These are phyloP conservation scores for Suricata suricatta DNA, from an alignment of 2,113 vertebrate genomes.

Conservation along the genomic window DNA sequence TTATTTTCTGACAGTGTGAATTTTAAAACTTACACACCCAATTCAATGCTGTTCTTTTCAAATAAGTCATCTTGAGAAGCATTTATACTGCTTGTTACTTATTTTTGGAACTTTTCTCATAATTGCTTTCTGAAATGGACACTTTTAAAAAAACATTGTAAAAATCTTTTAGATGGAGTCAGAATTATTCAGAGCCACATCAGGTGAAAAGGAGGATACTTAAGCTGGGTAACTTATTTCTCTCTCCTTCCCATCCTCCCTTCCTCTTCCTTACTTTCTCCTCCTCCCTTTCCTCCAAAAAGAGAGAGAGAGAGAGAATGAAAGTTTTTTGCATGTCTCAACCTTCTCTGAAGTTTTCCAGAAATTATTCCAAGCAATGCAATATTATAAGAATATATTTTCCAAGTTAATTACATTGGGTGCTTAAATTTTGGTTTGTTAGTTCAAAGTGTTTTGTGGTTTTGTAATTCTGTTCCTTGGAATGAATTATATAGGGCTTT, in stretches of 20 bases:
- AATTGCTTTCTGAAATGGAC: constrained; percentile 52
- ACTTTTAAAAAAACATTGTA: constrained; percentile 24
- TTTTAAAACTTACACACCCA: neutral
- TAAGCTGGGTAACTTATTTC: neutral
- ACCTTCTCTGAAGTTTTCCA: constrained; percentile 17
- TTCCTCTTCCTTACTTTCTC: neutral
- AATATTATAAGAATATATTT: neutral
- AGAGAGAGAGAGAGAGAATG: neutral
- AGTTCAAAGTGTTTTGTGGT: constrained; percentile 24
- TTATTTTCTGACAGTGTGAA: constrained; percentile 26
- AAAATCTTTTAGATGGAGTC: constrained; percentile 45
- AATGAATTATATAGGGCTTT: neutral
- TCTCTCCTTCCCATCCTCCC: neutral
- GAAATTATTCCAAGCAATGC: constrained; percentile 34
- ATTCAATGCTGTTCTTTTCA: neutral
- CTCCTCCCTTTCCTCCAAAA: neutral
- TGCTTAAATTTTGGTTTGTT: constrained; percentile 11
- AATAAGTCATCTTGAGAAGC: neutral
- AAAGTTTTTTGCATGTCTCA: neutral
- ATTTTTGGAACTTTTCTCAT: constrained; percentile 22
- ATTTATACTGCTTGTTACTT: neutral
- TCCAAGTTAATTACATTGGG: neutral
- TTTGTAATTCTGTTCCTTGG: neutral
- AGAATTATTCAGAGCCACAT: constrained; percentile 39
- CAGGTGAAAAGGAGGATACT: neutral